These are phyloP conservation scores for Apodemus speciosus DNA, from an alignment of 2,113 vertebrate genomes.

Conservation along the genomic window DNA sequence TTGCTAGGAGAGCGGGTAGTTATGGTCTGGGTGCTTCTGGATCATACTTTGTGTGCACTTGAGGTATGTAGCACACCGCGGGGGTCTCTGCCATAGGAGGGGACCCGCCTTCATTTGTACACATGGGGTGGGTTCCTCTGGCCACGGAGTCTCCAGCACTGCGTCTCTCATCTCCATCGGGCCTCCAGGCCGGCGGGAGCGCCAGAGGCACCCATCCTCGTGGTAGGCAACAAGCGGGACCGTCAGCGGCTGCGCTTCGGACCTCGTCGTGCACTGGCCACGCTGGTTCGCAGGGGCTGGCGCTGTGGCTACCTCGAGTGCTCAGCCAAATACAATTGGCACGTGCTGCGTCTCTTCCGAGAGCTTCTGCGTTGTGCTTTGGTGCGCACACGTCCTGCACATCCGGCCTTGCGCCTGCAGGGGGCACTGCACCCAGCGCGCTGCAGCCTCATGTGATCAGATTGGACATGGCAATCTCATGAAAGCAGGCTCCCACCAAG, in stretches of 20 bases:
- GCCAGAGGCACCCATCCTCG: slow-evolving; percentile 91
- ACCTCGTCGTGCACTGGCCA: slow-evolving; percentile 89
- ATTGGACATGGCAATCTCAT: neutral
- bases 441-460: slow-evolving; percentile 92
- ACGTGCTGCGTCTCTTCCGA: slow-evolving; percentile 92
- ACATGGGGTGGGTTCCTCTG: neutral
- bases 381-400: slow-evolving; percentile 87
- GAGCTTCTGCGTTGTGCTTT: slow-evolving; percentile 91
- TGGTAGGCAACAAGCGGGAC: slow-evolving; percentile 94
- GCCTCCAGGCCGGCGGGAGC: slow-evolving; percentile 87
- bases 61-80: fast-evolving
- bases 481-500: neutral
- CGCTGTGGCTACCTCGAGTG: slow-evolving; percentile 94
- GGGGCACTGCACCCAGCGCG: slow-evolving; percentile 92
- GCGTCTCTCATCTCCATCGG: neutral
- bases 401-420: slow-evolving; percentile 91
- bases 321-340: slow-evolving; percentile 94
- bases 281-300: slow-evolving; percentile 93
- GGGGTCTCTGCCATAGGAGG: neutral
- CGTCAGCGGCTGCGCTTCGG: slow-evolving; percentile 91
- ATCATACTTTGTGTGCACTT: neutral
- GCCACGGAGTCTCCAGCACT: neutral
- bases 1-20: neutral
- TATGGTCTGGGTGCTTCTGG: too few relatives aligned
- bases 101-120: neutral